Percentiles rank a stretch among this genome's conserved stretches.
Conservation (phyloP, 2,888 invertebrate genomes). For the Neoaliturus tenellus region DNA sequence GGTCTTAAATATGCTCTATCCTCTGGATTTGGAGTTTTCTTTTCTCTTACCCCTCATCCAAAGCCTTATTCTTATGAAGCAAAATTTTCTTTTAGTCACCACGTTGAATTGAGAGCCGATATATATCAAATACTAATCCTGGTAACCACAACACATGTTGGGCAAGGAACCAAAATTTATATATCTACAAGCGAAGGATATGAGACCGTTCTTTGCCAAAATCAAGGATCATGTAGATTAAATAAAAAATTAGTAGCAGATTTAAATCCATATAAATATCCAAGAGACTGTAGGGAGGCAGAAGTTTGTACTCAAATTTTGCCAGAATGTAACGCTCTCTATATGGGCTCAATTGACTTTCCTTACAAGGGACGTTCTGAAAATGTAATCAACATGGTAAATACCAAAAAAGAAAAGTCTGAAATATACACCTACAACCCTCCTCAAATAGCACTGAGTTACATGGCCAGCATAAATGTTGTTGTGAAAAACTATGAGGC, state of each 20-base stretch:
- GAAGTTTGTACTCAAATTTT: not conserved
- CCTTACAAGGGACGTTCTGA: not conserved
- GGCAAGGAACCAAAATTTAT: not conserved
- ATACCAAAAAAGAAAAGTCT: too few species aligned
- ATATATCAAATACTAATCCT: not conserved
- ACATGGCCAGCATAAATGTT: not conserved
- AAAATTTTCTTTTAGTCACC: too few species aligned
- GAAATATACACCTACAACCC: too few species aligned
- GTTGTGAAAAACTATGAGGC: not conserved
- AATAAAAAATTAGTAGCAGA: not conserved
- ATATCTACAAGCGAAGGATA: not conserved
- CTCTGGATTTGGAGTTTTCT: not conserved
- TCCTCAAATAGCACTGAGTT: not conserved
- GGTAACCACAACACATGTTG: not conserved
- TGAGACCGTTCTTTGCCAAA: not conserved
- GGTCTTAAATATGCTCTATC: not conserved
- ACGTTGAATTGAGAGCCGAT: too few species aligned
- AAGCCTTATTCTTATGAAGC: not conserved
- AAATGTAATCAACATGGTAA: not conserved
- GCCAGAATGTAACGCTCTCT: not conserved
- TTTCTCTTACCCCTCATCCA: not conserved
- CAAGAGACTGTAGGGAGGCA: not conserved
- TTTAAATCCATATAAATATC: not conserved
- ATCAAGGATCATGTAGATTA: not conserved
- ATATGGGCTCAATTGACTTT: not conserved